Percentiles rank a stretch among this genome's conserved stretches.
Conservation (phyloP, 2,113 vertebrate genomes). For the Saguinus imperator region DNA sequence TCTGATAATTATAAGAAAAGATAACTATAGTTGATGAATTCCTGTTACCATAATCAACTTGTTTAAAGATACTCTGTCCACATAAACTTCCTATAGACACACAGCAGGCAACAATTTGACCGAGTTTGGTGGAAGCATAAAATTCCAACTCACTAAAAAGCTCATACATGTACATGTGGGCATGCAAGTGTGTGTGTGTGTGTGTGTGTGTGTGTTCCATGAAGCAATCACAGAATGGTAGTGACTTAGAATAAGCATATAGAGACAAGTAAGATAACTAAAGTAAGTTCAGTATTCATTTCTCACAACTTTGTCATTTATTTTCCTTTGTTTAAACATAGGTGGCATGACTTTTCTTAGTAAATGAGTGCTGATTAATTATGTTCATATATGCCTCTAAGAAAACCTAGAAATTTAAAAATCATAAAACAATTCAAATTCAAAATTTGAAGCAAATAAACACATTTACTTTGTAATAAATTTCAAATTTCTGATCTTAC, state of each 20-base stretch:
- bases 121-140: neutral
- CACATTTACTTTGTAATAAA: neutral
- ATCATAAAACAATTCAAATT: conserved; percentile 44
- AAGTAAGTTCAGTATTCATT: neutral
- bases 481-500: conserved; percentile 16
- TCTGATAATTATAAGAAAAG: neutral
- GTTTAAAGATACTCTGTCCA: neutral
- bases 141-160: neutral
- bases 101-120: neutral
- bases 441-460: conserved; percentile 53
- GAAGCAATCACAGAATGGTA: neutral
- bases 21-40: neutral
- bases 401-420: conserved; percentile 55
- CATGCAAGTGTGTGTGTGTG: neutral
- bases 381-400: neutral
- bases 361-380: neutral
- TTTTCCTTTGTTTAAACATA: neutral
- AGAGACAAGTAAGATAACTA: neutral
- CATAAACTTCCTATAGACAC: neutral
- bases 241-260: neutral
- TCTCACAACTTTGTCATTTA: neutral
- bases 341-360: neutral
- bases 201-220: neutral
- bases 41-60: neutral
- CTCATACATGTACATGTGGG: neutral